These are phyloP conservation scores for Gracilinanus agilis DNA, from an alignment of 2,113 vertebrate genomes.

Conservation along the genomic window DNA sequence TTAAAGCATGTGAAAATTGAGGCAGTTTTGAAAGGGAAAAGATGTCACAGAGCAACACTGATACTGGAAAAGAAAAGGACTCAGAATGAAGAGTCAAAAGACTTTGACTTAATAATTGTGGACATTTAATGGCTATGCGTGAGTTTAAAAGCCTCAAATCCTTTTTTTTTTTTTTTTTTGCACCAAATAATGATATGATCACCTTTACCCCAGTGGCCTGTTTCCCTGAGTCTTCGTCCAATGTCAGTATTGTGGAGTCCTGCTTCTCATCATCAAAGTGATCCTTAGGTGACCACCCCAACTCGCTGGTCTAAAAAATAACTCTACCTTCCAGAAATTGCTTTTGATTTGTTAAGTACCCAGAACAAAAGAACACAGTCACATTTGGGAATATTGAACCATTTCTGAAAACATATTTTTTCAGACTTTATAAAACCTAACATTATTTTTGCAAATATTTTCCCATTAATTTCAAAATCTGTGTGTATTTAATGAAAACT, in stretches of 20 bases:
- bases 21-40: background rate
- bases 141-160: conserved; percentile 13
- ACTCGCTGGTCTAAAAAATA: conserved; percentile 70
- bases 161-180: conserved; percentile 22
- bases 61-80: background rate
- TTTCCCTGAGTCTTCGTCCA: conserved; percentile 35
- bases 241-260: background rate
- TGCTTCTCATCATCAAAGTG: conserved; percentile 57
- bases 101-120: background rate
- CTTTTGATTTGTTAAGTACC: conserved; percentile 71
- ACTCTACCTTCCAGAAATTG: conserved; percentile 64
- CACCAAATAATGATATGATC: conserved; percentile 32
- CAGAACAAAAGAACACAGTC: conserved; percentile 73
- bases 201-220: conserved; percentile 18
- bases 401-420: conserved; percentile 73
- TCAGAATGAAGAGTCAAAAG: background rate
- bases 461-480: conserved; percentile 58
- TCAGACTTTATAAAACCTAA: conserved; percentile 74
- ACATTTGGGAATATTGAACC: conserved; percentile 70
- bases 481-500: conserved; percentile 51
- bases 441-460: conserved; percentile 68
- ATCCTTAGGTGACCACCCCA: conserved; percentile 49
- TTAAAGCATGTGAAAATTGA: background rate
- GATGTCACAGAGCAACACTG: background rate
- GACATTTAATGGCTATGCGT: background rate